Evolutionary conservation across 1,140 invertebrate genomes (phyloP).

Genomic region (Euura saliciscinereae): DNA sequence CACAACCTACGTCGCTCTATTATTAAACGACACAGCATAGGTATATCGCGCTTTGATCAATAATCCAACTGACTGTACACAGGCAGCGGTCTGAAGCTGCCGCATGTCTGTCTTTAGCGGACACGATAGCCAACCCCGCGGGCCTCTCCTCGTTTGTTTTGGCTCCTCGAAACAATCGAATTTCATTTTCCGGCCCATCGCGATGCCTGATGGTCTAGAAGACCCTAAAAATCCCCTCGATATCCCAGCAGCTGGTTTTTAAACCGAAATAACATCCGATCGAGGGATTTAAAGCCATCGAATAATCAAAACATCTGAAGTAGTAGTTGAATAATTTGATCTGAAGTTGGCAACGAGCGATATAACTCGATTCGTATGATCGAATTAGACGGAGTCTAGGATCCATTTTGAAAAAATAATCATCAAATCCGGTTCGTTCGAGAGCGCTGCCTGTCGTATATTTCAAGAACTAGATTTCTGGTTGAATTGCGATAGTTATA

Average conservation of each 20-base stretch:
- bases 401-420: background rate
- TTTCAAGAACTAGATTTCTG: constrained; percentile 8
- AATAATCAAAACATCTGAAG: background rate
- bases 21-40: background rate
- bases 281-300: background rate
- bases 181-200: too few relatives aligned
- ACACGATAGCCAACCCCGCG: background rate
- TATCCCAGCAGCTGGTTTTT: too few relatives aligned
- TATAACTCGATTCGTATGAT: background rate
- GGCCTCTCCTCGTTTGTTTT: background rate
- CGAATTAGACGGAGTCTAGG: constrained; percentile 2
- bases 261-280: too few relatives aligned
- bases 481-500: background rate
- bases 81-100: background rate
- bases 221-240: too few relatives aligned
- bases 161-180: background rate
- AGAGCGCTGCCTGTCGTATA: constrained; percentile 8
- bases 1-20: background rate
- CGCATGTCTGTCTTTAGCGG: background rate
- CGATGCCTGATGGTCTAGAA: too few relatives aligned
- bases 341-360: constrained; percentile 12
- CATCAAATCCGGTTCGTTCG: background rate
- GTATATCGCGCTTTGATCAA: background rate
- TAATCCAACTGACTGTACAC: background rate
- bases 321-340: background rate